Base-by-base conservation (phyloP, 2,113 vertebrate species). In the Halcyon malimbica region DNA sequence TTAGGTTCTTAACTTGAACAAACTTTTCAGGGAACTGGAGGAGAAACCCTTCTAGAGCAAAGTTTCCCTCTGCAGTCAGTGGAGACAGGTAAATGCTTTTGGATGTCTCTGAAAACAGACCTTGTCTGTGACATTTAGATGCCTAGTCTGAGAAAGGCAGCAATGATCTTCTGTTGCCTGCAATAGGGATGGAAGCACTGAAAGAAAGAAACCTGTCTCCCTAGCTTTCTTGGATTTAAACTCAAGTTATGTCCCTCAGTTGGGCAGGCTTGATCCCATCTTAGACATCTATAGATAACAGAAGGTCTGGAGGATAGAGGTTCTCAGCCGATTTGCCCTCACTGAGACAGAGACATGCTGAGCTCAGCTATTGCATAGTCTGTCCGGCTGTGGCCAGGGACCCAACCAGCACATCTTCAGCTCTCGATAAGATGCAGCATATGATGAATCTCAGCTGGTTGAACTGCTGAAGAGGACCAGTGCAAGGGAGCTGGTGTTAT, bases 301-400 rank as follows among this genome's bases (percentile, higher is more conserved):
- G 12, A 62, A 65, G 19, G 16, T 64, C 51, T 90, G 63, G 48
- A 69, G 63, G 26, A 68, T 3, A 31, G 44, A 53, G 60, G 7
- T 70, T 14, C 28, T 57, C n/a, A 44, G 70, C n/a, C 9, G 60
- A 46, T 31, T 86, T 28, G 26, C 31, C 54, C 9, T 31, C 16
- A 5, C 19, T 54, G 44, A 83, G 21, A 37, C 17, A 67, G 69
- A 83, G 20, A 48, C 23, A 12, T 0, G 0, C 10, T 37, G 68
- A 95, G 64, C 68, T 90, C 87, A 84, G 63, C 46, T 65, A 10
- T 19, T 24, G 60, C 37, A 31, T 3, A 17, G 35, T 37, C 57
- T 37, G 50, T 4, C 60, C 42, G 42, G 4, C 71, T 41, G 31
- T 6, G 19, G 46, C 21, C 33, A 9, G 46, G 48, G 18, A 18